These are phyloP conservation scores for Patiria miniata DNA, from an alignment of 35 echinoderm and acorn worm species.

Conservation along the genomic window DNA sequence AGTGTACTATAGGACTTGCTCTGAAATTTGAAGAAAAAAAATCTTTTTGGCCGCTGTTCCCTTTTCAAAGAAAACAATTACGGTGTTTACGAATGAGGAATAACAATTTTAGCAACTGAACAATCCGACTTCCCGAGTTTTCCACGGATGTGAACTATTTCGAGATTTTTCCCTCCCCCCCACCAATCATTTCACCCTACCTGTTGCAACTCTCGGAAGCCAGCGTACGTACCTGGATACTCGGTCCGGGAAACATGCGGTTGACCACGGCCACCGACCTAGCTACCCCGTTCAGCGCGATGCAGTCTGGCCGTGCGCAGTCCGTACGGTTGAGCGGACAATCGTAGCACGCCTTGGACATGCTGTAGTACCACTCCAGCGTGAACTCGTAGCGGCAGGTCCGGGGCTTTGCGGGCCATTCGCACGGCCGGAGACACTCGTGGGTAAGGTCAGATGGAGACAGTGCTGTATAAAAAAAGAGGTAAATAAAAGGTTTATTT, in stretches of 20 bases:
- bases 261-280: constrained; percentile 68
- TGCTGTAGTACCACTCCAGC: constrained; percentile 82
- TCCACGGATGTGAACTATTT: no score
- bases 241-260: constrained; percentile 72
- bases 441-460: constrained; percentile 23
- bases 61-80: no score
- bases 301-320: constrained; percentile 58
- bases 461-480: background rate
- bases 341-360: constrained; percentile 85
- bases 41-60: no score
- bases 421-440: constrained; percentile 54
- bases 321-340: constrained; percentile 67
- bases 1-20: no score
- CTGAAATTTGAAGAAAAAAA: no score
- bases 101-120: no score
- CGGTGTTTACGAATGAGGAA: no score
- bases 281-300: constrained; percentile 71
- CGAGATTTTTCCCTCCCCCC: no score
- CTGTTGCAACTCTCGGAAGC: no score
- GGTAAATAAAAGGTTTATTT: background rate
- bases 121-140: no score
- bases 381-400: constrained; percentile 59
- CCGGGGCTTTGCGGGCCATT: constrained; percentile 37
- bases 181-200: no score
- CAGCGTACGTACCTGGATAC: constrained; percentile 48